A percentile compares a stretch with the other conserved stretches of the same genome.
Evolutionary conservation across 1,140 invertebrate genomes (phyloP).

Genomic region (Drosophila bocki): DNA sequence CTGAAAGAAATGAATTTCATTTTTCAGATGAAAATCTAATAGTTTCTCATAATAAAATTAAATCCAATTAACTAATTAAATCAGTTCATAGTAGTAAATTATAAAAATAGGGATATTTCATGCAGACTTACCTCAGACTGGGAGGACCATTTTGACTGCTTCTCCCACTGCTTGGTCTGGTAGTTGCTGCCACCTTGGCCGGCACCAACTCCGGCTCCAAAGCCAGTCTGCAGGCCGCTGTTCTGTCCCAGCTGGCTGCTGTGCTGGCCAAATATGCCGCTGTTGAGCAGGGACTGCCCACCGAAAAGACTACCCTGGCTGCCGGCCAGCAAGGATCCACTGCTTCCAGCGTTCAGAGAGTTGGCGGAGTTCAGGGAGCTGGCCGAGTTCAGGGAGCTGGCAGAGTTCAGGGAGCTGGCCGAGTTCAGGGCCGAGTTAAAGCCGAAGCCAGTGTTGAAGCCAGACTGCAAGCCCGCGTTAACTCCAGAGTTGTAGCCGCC

Average conservation of each 20-base stretch:
- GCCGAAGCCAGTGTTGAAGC: slow-evolving; percentile 43
- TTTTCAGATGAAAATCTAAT: background rate
- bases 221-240: slow-evolving; percentile 38
- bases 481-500: slow-evolving; percentile 14
- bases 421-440: slow-evolving; percentile 53
- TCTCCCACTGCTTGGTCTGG: slow-evolving; percentile 84
- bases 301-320: slow-evolving; percentile 39
- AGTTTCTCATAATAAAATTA: background rate
- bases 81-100: too few species aligned
- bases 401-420: slow-evolving; percentile 46
- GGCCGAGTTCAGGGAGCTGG: slow-evolving; percentile 34
- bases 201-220: slow-evolving; percentile 46
- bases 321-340: slow-evolving; percentile 39
- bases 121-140: slow-evolving; percentile 68
- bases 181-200: slow-evolving; percentile 56
- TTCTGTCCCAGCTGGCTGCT: slow-evolving; percentile 41
- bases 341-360: slow-evolving; percentile 46
- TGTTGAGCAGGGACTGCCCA: slow-evolving; percentile 53
- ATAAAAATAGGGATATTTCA: background rate
- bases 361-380: slow-evolving; percentile 22
- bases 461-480: background rate
- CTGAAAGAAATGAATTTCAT: slow-evolving; percentile 24
- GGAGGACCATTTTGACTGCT: slow-evolving; percentile 84
- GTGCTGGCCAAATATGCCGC: slow-evolving; percentile 41
- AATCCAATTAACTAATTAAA: background rate